A percentile compares a stretch with the other conserved stretches of the same genome.
Evolutionary conservation across 1,140 invertebrate genomes (phyloP).

Genomic region (Planococcus citri): DNA sequence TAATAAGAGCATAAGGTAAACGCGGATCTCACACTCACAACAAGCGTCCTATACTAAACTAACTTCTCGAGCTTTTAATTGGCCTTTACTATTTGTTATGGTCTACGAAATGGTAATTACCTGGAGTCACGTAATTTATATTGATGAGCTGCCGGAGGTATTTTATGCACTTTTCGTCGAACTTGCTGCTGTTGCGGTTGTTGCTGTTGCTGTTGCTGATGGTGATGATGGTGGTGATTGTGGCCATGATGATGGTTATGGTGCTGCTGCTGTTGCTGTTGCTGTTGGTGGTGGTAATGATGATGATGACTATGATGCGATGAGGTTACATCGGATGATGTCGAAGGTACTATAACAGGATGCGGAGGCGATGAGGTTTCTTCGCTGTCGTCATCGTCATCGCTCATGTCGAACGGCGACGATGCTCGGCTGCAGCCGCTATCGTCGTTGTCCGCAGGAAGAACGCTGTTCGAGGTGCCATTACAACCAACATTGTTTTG

Average conservation of each 20-base stretch:
- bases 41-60: no score
- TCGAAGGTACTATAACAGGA: not conserved
- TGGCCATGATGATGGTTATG: not conserved
- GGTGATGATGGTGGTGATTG: not conserved
- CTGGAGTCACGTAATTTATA: constrained; percentile 17
- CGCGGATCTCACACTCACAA: no score
- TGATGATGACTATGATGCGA: not conserved
- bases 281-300: not conserved
- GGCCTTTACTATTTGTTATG: no score
- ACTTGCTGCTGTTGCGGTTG: not conserved
- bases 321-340: not conserved
- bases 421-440: constrained; percentile 7
- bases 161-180: not conserved
- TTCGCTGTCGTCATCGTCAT: constrained; percentile 11
- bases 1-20: no score
- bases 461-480: not conserved
- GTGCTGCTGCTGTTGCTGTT: not conserved
- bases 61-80: no score
- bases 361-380: not conserved
- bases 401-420: constrained; percentile 15
- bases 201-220: not conserved
- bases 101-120: not conserved
- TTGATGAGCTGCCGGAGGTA: not conserved
- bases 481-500: constrained; percentile 13
- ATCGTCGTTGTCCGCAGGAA: constrained; percentile 5